phyloP scores from a whole-genome alignment of 2,888 invertebrate species.

The Tricholauxania praeusta region DNA sequence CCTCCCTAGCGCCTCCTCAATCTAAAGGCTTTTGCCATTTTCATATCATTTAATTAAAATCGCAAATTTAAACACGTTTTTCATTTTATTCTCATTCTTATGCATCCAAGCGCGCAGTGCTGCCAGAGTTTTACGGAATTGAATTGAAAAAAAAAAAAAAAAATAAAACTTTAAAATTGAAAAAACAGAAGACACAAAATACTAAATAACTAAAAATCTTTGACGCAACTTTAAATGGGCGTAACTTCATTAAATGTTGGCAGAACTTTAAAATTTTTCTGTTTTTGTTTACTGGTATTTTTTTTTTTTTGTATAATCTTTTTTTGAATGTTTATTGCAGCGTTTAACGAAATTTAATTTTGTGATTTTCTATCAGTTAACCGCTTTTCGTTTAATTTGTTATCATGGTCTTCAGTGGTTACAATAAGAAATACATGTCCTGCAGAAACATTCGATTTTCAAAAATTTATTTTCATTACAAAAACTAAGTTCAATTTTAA shows the following conservation, averaged over 20 bases:
- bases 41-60: conserved; percentile 55
- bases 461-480: too few species aligned
- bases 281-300: not conserved
- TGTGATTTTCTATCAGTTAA: not conserved
- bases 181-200: conserved; percentile 11
- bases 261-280: conserved; percentile 35
- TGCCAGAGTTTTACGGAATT: conserved; percentile 38
- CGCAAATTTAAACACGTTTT: conserved; percentile 41
- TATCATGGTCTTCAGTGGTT: too few species aligned
- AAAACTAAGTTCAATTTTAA: too few species aligned
- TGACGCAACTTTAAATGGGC: conserved; percentile 52
- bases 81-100: conserved; percentile 29
- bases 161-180: conserved; percentile 21
- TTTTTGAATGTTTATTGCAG: not conserved
- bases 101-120: conserved; percentile 2
- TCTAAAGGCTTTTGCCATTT: conserved; percentile 39
- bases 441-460: too few species aligned
- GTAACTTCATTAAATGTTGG: conserved; percentile 59
- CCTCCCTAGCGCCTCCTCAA: not conserved
- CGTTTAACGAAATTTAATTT: not conserved
- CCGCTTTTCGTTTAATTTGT: too few species aligned
- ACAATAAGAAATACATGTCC: too few species aligned
- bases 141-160: conserved; percentile 27
- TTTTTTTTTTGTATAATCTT: not conserved
- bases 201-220: conserved; percentile 31